phyloP scores from a whole-genome alignment of 2,113 vertebrate species.

The Cyprinodon brontotheroides region DNA sequence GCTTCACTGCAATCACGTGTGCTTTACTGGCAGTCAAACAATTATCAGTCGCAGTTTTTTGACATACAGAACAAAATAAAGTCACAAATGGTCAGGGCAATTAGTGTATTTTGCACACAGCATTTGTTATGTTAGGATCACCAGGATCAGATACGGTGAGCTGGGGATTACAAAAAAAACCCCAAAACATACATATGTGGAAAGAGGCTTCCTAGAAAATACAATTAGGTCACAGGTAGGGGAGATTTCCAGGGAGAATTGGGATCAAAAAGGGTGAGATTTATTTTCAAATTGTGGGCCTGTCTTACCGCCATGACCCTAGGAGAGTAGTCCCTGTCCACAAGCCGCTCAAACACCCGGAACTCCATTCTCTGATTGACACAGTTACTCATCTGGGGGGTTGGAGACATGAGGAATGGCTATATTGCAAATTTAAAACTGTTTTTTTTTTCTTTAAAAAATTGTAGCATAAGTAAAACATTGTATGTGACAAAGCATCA shows the following conservation, averaged over 20 bases:
- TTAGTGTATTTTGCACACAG: constrained; percentile 27
- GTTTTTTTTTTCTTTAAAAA: constrained; percentile 18
- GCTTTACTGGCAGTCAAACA: constrained; percentile 36
- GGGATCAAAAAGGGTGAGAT: constrained; percentile 43
- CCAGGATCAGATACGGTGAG: constrained; percentile 45
- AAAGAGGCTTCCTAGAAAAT: constrained; percentile 35
- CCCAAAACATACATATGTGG: constrained; percentile 53
- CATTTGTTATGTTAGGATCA: constrained; percentile 56
- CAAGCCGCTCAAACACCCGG: constrained; percentile 83
- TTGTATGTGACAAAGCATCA: not conserved
- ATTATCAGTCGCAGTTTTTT: constrained; percentile 48
- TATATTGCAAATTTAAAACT: constrained; percentile 51
- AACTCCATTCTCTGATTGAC: constrained; percentile 86
- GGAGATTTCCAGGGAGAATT: constrained; percentile 45
- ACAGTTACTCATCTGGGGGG: constrained; percentile 86
- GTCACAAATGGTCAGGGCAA: constrained; percentile 45
- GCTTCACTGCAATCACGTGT: constrained; percentile 50
- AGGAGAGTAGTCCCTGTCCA: constrained; percentile 80
- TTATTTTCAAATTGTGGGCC: constrained; percentile 56
- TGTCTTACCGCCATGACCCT: constrained; percentile 85
- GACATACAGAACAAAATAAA: constrained; percentile 59
- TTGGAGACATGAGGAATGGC: constrained; percentile 67
- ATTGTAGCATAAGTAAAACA: constrained; percentile 21
- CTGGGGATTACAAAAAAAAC: constrained; percentile 55
- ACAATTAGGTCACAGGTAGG: constrained; percentile 51